Evolutionary conservation across 2,888 invertebrate species (phyloP).

Genomic region (Kuschelorhynchus macadamiae): DNA sequence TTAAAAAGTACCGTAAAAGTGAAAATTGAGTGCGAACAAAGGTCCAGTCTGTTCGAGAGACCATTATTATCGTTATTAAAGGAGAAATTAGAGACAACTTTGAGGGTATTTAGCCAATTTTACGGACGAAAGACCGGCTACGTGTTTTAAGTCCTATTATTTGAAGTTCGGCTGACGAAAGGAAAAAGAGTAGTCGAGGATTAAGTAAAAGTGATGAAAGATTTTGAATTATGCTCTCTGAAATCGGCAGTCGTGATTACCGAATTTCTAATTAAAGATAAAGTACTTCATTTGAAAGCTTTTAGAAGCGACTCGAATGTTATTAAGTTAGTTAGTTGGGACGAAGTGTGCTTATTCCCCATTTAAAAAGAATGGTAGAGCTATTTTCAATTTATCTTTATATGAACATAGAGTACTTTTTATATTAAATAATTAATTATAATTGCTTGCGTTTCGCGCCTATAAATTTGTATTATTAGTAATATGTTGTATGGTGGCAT

Average conservation of each 20-base stretch:
- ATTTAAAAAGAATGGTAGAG: too few species aligned
- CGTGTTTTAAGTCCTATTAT: constrained; percentile 26
- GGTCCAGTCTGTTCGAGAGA: neutral
- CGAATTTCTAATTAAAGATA: neutral
- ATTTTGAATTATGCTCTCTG: neutral
- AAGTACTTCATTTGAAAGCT: neutral
- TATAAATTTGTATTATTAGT: too few species aligned
- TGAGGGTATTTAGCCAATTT: constrained; percentile 32
- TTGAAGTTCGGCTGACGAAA: constrained; percentile 1
- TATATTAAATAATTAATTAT: too few species aligned
- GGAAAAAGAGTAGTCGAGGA: constrained; percentile 1
- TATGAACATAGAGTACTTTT: too few species aligned
- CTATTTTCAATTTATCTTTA: too few species aligned
- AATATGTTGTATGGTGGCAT: too few species aligned
- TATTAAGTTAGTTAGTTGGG: too few species aligned
- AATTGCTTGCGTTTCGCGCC: too few species aligned
- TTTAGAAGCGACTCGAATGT: too few species aligned
- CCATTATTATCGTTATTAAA: constrained; percentile 33
- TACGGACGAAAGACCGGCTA: constrained; percentile 12
- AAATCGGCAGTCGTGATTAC: neutral
- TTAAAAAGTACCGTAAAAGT: too few species aligned
- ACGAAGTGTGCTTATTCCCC: too few species aligned
- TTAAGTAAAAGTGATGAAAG: neutral
- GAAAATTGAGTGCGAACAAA: too few species aligned
- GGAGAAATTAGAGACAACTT: constrained; percentile 26